These are phyloP conservation scores for Elachura formosa DNA, from an alignment of 2,113 vertebrate genomes.

Conservation along the genomic window DNA sequence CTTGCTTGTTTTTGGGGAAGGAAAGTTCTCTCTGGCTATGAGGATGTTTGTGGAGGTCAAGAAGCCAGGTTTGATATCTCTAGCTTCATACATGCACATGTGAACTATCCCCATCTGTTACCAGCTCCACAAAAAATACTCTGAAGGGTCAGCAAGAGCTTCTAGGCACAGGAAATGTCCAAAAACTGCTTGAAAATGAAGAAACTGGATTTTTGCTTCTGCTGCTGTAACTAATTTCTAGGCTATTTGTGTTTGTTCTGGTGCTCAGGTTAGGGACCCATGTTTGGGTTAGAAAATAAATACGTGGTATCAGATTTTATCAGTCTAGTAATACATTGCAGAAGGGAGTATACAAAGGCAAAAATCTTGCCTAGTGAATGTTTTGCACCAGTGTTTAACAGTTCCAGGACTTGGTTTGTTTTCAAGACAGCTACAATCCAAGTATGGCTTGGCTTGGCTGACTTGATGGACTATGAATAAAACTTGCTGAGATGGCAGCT, in stretches of 20 bases:
- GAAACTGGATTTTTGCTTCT: neutral
- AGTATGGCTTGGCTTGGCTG: neutral
- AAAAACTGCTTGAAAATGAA: neutral
- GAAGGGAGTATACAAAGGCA: neutral
- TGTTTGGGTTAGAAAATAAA: neutral
- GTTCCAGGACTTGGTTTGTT: neutral
- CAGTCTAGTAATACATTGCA: neutral
- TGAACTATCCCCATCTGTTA: neutral
- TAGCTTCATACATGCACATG: neutral
- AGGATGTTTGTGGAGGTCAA: neutral
- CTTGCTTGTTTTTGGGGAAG: neutral
- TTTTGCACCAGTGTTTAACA: neutral
- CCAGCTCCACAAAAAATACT: neutral
- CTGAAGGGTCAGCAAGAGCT: neutral
- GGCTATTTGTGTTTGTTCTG: neutral
- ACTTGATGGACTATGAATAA: neutral
- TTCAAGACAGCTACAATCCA: neutral
- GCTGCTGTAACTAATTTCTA: neutral
- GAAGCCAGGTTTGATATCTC: neutral
- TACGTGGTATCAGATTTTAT: neutral
- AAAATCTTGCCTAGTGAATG: neutral
- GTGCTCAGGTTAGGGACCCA: neutral
- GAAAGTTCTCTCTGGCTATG: neutral
- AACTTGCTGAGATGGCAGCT: neutral
- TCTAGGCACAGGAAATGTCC: neutral